phyloP scores from a whole-genome alignment of 92 coral and sea anemone species.

The Porites cylindrica region DNA sequence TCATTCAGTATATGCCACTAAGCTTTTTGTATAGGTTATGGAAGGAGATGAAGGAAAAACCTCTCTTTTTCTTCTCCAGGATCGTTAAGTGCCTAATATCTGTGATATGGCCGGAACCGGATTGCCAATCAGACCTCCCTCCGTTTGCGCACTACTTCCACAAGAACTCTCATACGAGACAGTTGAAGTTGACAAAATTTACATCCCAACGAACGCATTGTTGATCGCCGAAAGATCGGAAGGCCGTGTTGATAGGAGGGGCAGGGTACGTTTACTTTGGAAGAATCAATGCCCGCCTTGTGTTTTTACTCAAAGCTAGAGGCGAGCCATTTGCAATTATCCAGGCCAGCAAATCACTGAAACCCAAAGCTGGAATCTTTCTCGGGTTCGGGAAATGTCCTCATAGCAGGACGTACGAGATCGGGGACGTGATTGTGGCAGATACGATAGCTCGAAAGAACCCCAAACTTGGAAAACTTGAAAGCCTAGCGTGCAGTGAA shows the following conservation, averaged over 20 bases:
- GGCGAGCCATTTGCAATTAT: slow-evolving; percentile 1
- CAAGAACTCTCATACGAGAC: slow-evolving; percentile 15
- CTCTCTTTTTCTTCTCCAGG: not conserved
- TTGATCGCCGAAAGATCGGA: slow-evolving; percentile 42
- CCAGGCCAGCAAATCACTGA: slow-evolving; percentile 9
- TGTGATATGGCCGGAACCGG: slow-evolving; percentile 5
- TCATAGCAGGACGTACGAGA: slow-evolving; percentile 9
- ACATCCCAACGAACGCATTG: slow-evolving; percentile 43
- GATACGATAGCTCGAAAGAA: slow-evolving; percentile 23
- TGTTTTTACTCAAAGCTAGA: slow-evolving; percentile 36
- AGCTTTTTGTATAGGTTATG: too few species aligned
- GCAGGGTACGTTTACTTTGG: slow-evolving; percentile 40
- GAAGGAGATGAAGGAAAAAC: not conserved
- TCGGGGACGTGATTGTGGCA: slow-evolving; percentile 47
- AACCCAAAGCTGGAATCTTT: slow-evolving; percentile 36
- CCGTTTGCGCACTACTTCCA: slow-evolving; percentile 16
- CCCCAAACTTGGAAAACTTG: slow-evolving; percentile 5
- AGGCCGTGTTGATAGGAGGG: slow-evolving; percentile 24
- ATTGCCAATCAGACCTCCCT: slow-evolving; percentile 29
- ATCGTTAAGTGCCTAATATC: too few species aligned
- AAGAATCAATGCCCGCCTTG: slow-evolving; percentile 14
- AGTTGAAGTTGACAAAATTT: slow-evolving; percentile 34
- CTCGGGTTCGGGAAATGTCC: slow-evolving; percentile 39
- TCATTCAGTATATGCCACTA: too few species aligned
- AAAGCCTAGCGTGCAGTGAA: slow-evolving; percentile 41